Conservation (phyloP, 2,888 invertebrate species). For the Hemaris fuciformis region DNA sequence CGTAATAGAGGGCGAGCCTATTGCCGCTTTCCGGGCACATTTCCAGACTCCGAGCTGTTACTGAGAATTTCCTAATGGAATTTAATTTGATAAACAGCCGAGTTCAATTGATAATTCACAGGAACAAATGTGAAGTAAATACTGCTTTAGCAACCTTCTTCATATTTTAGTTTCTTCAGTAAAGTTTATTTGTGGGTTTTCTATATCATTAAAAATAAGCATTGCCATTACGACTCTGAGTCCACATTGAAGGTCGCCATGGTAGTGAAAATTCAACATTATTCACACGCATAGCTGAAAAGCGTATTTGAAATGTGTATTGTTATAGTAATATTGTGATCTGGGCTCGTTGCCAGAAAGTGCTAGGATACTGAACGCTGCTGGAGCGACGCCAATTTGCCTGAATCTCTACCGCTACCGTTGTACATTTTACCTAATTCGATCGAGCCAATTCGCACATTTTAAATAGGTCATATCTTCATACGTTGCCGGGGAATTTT, state of each 20-base stretch:
- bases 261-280: not conserved
- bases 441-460: slow-evolving; percentile 11
- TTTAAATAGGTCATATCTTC: not conserved
- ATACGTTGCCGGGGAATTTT: not conserved
- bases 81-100: too few relatives aligned
- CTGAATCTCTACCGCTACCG: slow-evolving; percentile 24
- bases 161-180: not conserved
- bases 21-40: too few relatives aligned
- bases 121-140: too few relatives aligned
- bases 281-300: not conserved
- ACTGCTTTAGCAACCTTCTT: too few relatives aligned
- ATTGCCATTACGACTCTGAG: not conserved
- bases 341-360: slow-evolving; percentile 37
- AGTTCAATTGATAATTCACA: too few relatives aligned
- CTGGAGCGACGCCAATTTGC: slow-evolving; percentile 38
- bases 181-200: not conserved
- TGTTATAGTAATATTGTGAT: slow-evolving; percentile 20
- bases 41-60: too few relatives aligned
- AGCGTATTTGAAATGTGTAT: not conserved
- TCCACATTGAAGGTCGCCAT: not conserved
- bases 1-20: too few relatives aligned
- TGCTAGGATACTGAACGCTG: slow-evolving; percentile 22
- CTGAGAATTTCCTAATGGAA: too few relatives aligned
- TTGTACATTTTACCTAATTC: slow-evolving; percentile 32
- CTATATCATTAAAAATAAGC: not conserved